Percentiles rank a stretch among this genome's conserved stretches.
These are phyloP conservation scores for Polypterus bichir DNA, from an alignment of 2,113 vertebrate genomes.

Conservation along the genomic window DNA sequence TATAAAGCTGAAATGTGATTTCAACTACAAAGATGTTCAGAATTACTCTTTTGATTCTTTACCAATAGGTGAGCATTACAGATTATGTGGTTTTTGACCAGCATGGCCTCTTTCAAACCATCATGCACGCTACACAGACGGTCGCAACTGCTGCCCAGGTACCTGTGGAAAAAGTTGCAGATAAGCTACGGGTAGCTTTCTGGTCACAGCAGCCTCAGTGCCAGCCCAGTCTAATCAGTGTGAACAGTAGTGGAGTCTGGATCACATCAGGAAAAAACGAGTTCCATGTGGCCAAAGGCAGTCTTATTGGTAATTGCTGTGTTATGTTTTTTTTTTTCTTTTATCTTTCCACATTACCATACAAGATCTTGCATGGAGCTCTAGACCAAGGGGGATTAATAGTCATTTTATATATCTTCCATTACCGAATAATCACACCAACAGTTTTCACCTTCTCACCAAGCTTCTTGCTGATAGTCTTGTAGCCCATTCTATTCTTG, in stretches of 20 bases:
- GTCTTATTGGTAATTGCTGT: slow-evolving; percentile 57
- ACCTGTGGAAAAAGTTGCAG: slow-evolving; percentile 81
- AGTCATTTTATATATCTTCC: too few species aligned
- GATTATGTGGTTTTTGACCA: slow-evolving; percentile 96
- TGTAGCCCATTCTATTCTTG: too few species aligned
- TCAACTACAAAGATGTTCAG: background rate
- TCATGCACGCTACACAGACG: slow-evolving; percentile 81
- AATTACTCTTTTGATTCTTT: background rate
- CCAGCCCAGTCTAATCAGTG: slow-evolving; percentile 79
- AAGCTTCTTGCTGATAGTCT: too few species aligned
- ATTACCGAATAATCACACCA: too few species aligned
- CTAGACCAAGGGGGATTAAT: too few species aligned
- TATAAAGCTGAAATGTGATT: too few species aligned
- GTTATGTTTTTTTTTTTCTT: too few species aligned
- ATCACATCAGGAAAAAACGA: slow-evolving; percentile 87
- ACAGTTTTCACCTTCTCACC: too few species aligned
- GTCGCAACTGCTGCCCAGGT: slow-evolving; percentile 77
- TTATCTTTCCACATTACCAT: too few species aligned
- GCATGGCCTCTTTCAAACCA: slow-evolving; percentile 82
- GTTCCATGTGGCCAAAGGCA: slow-evolving; percentile 83
- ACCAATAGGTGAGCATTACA: slow-evolving; percentile 79
- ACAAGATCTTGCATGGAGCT: too few species aligned
- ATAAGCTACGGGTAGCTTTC: slow-evolving; percentile 74
- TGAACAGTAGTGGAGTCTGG: slow-evolving; percentile 76
- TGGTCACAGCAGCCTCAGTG: slow-evolving; percentile 85